A percentile compares a stretch with the other conserved stretches of the same genome.
These are phyloP conservation scores for Pedetes capensis DNA, from an alignment of 2,113 vertebrate species.

Conservation along the genomic window DNA sequence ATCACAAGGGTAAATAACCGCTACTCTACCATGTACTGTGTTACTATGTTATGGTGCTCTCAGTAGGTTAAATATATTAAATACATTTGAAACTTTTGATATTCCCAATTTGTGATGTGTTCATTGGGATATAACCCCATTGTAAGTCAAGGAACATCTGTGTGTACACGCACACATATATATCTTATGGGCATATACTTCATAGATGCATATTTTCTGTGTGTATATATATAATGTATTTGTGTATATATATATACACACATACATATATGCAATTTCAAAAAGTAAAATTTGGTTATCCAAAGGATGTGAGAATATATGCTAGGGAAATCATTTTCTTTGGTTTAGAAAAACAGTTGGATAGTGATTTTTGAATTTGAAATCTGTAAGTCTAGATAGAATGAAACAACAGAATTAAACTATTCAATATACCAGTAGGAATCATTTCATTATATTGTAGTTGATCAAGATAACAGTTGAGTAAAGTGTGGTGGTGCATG, in stretches of 20 bases:
- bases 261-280: background rate
- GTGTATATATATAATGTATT: background rate
- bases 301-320: background rate
- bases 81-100: background rate
- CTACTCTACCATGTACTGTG: background rate
- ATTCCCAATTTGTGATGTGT: background rate
- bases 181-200: background rate
- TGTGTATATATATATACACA: accelerated
- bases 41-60: background rate
- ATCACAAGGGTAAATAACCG: background rate
- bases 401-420: background rate
- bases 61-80: background rate
- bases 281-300: background rate
- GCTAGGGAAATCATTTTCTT: background rate
- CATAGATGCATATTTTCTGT: background rate
- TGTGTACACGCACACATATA: no score
- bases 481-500: no score
- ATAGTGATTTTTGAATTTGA: background rate
- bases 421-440: background rate
- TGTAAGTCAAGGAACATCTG: background rate
- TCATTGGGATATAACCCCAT: background rate
- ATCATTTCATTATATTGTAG: background rate
- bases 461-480: background rate
- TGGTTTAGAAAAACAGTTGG: background rate
- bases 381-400: background rate